Evolutionary conservation across 2,888 invertebrate genomes (phyloP), one percentile per base, ranked within the genome.

Genomic region (Prosopocoilus inquinatus): DNA sequence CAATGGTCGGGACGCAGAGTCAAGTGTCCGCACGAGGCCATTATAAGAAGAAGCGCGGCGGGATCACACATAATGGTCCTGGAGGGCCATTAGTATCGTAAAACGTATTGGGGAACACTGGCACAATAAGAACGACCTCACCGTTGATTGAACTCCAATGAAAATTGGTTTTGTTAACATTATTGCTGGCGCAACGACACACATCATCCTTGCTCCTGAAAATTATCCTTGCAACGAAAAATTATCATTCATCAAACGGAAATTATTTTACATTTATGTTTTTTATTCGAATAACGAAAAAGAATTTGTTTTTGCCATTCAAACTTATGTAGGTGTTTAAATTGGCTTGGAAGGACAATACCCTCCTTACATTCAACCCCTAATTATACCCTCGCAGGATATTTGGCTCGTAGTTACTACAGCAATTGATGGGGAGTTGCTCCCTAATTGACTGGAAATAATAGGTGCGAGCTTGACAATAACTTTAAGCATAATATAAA

Each of bases 11-110:
- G 58, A 60, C 59, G 52, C 50, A 59, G 56, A 64, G 64, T 66
- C 64, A 62, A 67, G 67, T 66, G 64, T 59, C 63, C 61, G 63
- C 67, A 65, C 66, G 67, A 62, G 67, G 47, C 67, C 67, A 64
- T 63, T 65, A 66, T 66, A 67, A 65, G 65, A 62, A 65, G 62
- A 53, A 63, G 61, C 64, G 54, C 59, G 60, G 50, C 55, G 58
- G 58, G 57, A 62, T 59, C 62, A 62, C 65, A 59, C 62, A 64
- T 65, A 64, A 64, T 65, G 59, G 63, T 55, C 61, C 58, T 64
- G 62, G 60, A 66, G 63, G 63, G 60, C 65, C 65, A 63, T 66
- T 64, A 64, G 61, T 56, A 61, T 50, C 52, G 47, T 45, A 61
- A 59, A 56, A 51, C 60, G 60, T 49, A 52, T 55, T 53, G 52